phyloP scores from a whole-genome alignment of 53 echinoderm and acorn worm species.

The Apostichopus leukothele region DNA sequence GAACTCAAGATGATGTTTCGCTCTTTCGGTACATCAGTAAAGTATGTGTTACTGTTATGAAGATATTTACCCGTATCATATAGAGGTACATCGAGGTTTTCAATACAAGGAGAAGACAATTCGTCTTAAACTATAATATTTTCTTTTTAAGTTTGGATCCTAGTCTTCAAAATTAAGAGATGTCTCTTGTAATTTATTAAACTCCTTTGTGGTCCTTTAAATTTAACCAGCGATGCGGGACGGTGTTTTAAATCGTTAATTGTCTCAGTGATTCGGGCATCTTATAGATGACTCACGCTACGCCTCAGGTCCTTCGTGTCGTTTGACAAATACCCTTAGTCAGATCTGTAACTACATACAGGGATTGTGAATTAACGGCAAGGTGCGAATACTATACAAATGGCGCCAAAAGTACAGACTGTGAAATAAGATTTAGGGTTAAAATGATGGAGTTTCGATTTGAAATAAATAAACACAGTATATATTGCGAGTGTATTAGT shows the following conservation, averaged over 20 bases:
- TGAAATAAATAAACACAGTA: too few species aligned
- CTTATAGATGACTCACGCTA: neutral
- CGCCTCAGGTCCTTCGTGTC: neutral
- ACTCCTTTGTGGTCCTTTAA: neutral
- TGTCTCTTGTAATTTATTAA: neutral
- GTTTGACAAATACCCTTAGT: neutral
- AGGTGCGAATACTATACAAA: neutral
- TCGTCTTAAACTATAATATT: too few species aligned
- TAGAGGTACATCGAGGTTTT: too few species aligned
- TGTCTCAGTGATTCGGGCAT: neutral
- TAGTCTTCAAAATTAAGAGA: neutral
- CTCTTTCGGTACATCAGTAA: too few species aligned
- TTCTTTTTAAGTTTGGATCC: too few species aligned
- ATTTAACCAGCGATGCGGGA: neutral
- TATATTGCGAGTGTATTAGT: too few species aligned
- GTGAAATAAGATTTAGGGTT: too few species aligned
- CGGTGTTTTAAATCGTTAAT: neutral
- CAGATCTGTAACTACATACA: neutral
- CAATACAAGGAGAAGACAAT: too few species aligned
- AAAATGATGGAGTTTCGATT: too few species aligned
- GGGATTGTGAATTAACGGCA: neutral
- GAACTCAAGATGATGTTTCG: too few species aligned
- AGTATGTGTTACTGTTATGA: too few species aligned
- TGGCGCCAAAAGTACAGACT: neutral
- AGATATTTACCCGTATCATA: too few species aligned